Evolutionary conservation across 2,888 invertebrate genomes (phyloP).

Genomic region (Pandemis corylana): DNA sequence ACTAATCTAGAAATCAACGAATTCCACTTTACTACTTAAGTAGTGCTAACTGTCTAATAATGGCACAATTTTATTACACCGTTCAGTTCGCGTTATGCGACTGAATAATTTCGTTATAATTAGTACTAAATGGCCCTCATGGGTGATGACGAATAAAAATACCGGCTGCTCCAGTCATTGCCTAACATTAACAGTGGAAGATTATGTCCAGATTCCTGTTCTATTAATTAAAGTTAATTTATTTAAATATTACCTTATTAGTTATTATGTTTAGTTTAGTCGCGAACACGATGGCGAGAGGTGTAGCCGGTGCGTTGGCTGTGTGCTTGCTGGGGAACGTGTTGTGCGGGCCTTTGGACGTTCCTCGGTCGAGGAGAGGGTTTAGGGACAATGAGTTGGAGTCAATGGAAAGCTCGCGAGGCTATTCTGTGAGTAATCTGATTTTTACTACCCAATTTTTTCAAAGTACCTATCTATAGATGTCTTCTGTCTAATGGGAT

Average conservation of each 20-base stretch:
- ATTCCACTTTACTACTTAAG: too few relatives aligned
- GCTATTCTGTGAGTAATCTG: constrained; percentile 52
- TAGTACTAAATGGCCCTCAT: background rate
- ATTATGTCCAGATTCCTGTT: constrained; percentile 31
- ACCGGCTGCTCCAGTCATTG: constrained; percentile 13
- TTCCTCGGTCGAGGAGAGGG: constrained; percentile 49
- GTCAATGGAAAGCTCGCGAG: constrained; percentile 27
- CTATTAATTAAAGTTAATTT: constrained; percentile 22
- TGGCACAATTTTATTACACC: too few relatives aligned
- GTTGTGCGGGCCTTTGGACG: constrained; percentile 57
- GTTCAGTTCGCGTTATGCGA: too few relatives aligned
- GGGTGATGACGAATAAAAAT: constrained; percentile 16
- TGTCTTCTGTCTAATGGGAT: too few relatives aligned
- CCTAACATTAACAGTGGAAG: constrained; percentile 20
- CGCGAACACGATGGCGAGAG: constrained; percentile 59
- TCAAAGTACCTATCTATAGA: background rate
- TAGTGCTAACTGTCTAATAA: too few relatives aligned
- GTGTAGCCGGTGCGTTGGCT: constrained; percentile 55
- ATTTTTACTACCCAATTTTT: background rate
- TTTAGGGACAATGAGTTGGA: constrained; percentile 47
- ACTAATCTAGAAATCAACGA: too few relatives aligned
- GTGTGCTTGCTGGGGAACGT: constrained; percentile 61
- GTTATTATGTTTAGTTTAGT: constrained; percentile 49
- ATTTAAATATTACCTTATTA: background rate
- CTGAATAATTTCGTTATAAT: too few relatives aligned